Conservation (phyloP, 1,140 invertebrate species). For the Colletes gigas region DNA sequence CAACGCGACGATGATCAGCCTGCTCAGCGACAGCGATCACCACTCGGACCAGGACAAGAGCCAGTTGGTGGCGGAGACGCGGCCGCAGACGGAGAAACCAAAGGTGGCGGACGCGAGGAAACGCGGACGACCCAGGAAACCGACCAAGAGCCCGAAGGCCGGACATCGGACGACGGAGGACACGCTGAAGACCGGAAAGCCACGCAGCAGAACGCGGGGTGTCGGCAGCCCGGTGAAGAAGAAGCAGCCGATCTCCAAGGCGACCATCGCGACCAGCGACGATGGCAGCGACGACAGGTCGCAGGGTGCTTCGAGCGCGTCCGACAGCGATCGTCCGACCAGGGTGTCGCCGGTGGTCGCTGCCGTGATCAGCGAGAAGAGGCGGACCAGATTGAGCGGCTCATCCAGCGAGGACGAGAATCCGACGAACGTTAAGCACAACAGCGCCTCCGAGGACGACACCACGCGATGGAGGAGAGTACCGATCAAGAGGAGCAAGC, state of each 20-base stretch:
- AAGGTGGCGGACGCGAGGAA: slow-evolving; percentile 76
- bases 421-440: slow-evolving; percentile 42
- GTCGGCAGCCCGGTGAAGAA: slow-evolving; percentile 61
- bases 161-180: slow-evolving; percentile 57
- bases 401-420: slow-evolving; percentile 71
- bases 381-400: slow-evolving; percentile 60
- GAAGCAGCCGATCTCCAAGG: slow-evolving; percentile 71
- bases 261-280: slow-evolving; percentile 67
- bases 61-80: slow-evolving; percentile 54
- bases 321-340: slow-evolving; percentile 63
- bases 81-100: slow-evolving; percentile 74
- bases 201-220: slow-evolving; percentile 65
- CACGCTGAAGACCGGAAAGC: slow-evolving; percentile 57
- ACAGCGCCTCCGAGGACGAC: slow-evolving; percentile 69
- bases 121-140: slow-evolving; percentile 78
- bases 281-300: slow-evolving; percentile 67
- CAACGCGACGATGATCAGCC: slow-evolving; percentile 60
- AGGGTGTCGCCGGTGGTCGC: slow-evolving; percentile 24
- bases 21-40: slow-evolving; percentile 73
- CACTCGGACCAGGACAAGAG: slow-evolving; percentile 73
- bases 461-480: slow-evolving; percentile 66
- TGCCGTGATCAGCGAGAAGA: slow-evolving; percentile 46
- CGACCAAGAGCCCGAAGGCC: slow-evolving; percentile 69
- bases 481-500: slow-evolving; percentile 70
- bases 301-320: slow-evolving; percentile 64